Evolutionary conservation across 2,888 invertebrate species (phyloP).

Genomic region (Mesorhabditis spiculigera): DNA sequence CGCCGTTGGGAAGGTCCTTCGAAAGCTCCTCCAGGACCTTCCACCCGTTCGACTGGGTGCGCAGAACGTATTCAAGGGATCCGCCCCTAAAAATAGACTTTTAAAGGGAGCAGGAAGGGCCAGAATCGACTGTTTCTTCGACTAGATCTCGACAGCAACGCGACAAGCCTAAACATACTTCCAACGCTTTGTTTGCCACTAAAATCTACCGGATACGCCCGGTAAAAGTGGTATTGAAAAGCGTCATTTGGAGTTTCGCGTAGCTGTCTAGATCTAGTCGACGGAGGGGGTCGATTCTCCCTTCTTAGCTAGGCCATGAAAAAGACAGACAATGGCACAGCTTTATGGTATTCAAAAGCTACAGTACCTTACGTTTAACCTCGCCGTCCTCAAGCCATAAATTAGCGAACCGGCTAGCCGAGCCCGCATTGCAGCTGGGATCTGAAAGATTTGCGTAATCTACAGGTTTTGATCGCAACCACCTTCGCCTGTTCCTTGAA

Average conservation of each 20-base stretch:
- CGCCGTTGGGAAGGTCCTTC: too few species aligned
- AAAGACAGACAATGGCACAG: not conserved
- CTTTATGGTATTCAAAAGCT: not conserved
- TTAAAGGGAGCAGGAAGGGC: not conserved
- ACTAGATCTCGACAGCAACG: not conserved
- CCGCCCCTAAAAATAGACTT: not conserved
- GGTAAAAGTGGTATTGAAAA: too few species aligned
- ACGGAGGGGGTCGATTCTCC: too few species aligned
- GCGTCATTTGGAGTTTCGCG: too few species aligned
- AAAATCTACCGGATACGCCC: too few species aligned
- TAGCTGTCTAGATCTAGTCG: too few species aligned
- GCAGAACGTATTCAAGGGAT: not conserved
- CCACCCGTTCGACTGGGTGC: constrained; percentile 3
- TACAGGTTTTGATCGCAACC: too few species aligned
- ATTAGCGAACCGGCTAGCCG: not conserved
- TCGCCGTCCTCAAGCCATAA: not conserved
- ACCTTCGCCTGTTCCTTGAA: not conserved
- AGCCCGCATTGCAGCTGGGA: not conserved
- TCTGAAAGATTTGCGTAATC: not conserved
- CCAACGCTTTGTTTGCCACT: not conserved
- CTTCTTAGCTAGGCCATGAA: too few species aligned
- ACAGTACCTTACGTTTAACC: not conserved
- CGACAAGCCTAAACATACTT: not conserved
- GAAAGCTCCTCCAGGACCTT: not conserved
- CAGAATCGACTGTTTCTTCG: not conserved